Evolutionary conservation across 2,797 vertebrate species (phyloP), one percentile per base, ranked within the genome.

Genomic region (Sciurus vulgaris): DNA sequence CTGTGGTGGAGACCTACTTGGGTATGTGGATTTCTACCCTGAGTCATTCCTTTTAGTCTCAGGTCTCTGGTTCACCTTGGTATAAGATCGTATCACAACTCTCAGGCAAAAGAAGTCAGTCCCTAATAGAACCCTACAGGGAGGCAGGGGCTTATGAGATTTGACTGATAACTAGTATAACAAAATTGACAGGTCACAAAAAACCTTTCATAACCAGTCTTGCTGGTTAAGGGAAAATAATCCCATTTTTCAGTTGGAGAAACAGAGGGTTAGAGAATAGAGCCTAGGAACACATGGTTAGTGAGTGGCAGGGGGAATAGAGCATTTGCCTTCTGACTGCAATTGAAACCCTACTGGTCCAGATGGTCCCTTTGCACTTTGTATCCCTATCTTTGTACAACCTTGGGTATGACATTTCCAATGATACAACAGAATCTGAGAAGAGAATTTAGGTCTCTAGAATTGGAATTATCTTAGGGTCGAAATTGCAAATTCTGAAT

Each of bases 11-110:
- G 56, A 63, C 38, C 33, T 87, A 26, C 20, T 78, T 70, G 56
- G 24, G 28, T 30, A 33, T 24, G 5, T 91, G 78, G 59, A 88
- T 85, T 94, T 94, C 93, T 33, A 76, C 51, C 89, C 63, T 13
- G 33, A 41, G 59, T 35, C 17, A 74, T 81, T 88, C 7, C 15
- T 93, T 67, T 91, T 56, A 84, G 56, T 88, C 86, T 90, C n/a
- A 63, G 4, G 59, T 88, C 89, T 78, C 35, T 38, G 65, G 18
- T 28, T 93, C 41, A 84, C 38, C 95, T 86, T 70, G 72, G 49
- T 85, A 70, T 26, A 17, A 2, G 26, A 30, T 91, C 5, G 20
- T 33, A 33, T 83, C 10, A 67, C 85, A 77, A n/a, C 84, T 84
- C 54, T 81, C 49, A 38, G 47, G 20, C 65, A 84, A 83, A 94